These are phyloP conservation scores for Falco peregrinus DNA, from an alignment of 2,797 vertebrate genomes.

Conservation along the genomic window DNA sequence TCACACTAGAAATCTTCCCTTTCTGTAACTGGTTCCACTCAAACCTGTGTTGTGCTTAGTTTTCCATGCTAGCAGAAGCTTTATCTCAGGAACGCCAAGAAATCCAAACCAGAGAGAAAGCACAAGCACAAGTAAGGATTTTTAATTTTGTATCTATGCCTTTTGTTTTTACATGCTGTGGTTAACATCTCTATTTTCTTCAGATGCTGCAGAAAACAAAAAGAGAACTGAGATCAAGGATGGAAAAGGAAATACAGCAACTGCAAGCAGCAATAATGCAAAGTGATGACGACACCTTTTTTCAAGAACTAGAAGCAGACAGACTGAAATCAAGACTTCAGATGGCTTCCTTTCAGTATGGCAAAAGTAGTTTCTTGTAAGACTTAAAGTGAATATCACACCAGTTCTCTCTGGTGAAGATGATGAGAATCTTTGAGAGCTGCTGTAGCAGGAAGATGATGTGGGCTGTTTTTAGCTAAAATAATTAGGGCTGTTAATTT, in stretches of 20 bases:
- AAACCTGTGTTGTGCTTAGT: conserved; percentile 73
- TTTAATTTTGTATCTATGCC: background rate
- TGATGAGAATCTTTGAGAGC: background rate
- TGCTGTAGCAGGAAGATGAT: background rate
- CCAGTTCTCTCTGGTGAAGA: background rate
- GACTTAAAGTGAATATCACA: background rate
- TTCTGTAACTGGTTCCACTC: background rate
- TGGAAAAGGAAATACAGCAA: conserved; percentile 91
- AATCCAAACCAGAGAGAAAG: conserved; percentile 87
- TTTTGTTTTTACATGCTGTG: background rate
- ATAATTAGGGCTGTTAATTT: background rate
- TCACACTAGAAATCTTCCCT: background rate
- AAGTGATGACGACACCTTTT: conserved; percentile 85
- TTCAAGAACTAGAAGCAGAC: conserved; percentile 89
- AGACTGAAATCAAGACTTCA: conserved; percentile 84
- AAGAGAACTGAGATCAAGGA: conserved; percentile 86
- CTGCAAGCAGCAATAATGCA: conserved; percentile 87
- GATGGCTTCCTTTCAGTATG: conserved; percentile 89
- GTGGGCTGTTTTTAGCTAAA: background rate
- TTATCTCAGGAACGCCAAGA: conserved; percentile 86
- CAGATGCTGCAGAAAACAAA: conserved; percentile 90
- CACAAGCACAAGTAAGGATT: conserved; percentile 86
- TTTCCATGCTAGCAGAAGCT: conserved; percentile 91
- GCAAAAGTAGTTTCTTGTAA: conserved; percentile 79
- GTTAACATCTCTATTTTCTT: conserved; percentile 34